These are phyloP conservation scores for Sebastolobus altivelis DNA, from an alignment of 2,797 vertebrate species.

Conservation along the genomic window DNA sequence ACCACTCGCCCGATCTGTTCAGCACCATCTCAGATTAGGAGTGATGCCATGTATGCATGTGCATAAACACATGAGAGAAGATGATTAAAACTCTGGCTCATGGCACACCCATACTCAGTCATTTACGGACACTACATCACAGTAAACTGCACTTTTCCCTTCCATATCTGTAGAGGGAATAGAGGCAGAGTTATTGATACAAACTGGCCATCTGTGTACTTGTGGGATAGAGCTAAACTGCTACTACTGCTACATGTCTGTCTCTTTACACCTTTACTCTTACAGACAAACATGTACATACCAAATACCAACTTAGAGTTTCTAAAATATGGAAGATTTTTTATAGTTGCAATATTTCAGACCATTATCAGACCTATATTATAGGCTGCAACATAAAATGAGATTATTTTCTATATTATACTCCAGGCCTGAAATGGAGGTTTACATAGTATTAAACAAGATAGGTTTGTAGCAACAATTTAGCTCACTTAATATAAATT, in stretches of 20 bases:
- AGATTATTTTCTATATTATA: neutral
- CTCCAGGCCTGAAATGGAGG: neutral
- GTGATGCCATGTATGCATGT: slow-evolving; percentile 73
- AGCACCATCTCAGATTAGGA: slow-evolving; percentile 79
- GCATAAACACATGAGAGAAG: slow-evolving; percentile 59
- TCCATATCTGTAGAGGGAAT: slow-evolving; percentile 40
- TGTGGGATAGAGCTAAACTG: slow-evolving; percentile 33
- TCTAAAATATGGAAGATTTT: neutral
- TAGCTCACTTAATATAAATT: neutral
- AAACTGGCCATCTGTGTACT: slow-evolving; percentile 60
- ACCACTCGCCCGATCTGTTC: slow-evolving; percentile 78
- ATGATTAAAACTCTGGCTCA: slow-evolving; percentile 68
- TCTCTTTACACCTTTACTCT: slow-evolving; percentile 5
- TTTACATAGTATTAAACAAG: neutral
- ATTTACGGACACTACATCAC: slow-evolving; percentile 53
- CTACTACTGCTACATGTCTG: slow-evolving; percentile 12
- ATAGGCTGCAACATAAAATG: neutral
- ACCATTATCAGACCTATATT: too few relatives aligned
- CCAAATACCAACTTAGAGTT: neutral
- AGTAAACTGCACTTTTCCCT: slow-evolving; percentile 43
- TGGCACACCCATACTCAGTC: slow-evolving; percentile 18
- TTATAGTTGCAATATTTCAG: neutral
- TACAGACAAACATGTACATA: neutral
- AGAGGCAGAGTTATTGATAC: slow-evolving; percentile 41
- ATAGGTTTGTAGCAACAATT: neutral